A percentile compares a stretch with the other conserved stretches of the same genome.
These are phyloP conservation scores for Lasioglossum pauxillum DNA, from an alignment of 2,888 invertebrate genomes.

Conservation along the genomic window DNA sequence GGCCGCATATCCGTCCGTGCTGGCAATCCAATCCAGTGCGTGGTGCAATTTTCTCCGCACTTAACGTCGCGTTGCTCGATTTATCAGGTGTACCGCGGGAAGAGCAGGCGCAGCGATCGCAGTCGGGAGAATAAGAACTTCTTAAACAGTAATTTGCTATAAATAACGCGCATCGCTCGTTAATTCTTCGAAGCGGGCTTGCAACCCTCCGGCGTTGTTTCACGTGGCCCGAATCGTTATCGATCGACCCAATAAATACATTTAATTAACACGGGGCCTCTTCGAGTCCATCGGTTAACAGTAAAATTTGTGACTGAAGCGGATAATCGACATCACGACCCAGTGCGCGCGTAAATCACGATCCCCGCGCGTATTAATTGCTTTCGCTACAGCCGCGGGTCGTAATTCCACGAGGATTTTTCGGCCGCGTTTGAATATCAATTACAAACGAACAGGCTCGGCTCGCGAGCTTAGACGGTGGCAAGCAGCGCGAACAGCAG, in stretches of 20 bases:
- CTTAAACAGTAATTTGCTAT: slow-evolving; percentile 21
- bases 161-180: slow-evolving; percentile 39
- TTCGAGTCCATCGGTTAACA: slow-evolving; percentile 13
- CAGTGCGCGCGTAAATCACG: slow-evolving; percentile 22
- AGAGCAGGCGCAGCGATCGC: background rate
- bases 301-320: slow-evolving; percentile 17
- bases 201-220: background rate
- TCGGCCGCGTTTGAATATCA: slow-evolving; percentile 33
- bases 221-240: background rate
- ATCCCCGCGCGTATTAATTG: slow-evolving; percentile 36
- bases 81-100: background rate
- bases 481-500: slow-evolving; percentile 54
- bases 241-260: slow-evolving; percentile 44
- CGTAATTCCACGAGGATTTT: slow-evolving; percentile 33
- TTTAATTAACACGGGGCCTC: slow-evolving; percentile 42
- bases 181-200: background rate
- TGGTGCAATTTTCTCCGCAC: slow-evolving; percentile 28
- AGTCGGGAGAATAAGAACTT: slow-evolving; percentile 6
- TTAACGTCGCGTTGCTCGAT: slow-evolving; percentile 20
- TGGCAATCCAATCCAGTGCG: background rate
- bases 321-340: background rate
- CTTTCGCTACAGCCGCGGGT: background rate
- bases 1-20: background rate
- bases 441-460: slow-evolving; percentile 22
- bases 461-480: slow-evolving; percentile 22